Evolutionary conservation across 2,113 vertebrate species (phyloP).

Genomic region (Atrichornis clamosus): DNA sequence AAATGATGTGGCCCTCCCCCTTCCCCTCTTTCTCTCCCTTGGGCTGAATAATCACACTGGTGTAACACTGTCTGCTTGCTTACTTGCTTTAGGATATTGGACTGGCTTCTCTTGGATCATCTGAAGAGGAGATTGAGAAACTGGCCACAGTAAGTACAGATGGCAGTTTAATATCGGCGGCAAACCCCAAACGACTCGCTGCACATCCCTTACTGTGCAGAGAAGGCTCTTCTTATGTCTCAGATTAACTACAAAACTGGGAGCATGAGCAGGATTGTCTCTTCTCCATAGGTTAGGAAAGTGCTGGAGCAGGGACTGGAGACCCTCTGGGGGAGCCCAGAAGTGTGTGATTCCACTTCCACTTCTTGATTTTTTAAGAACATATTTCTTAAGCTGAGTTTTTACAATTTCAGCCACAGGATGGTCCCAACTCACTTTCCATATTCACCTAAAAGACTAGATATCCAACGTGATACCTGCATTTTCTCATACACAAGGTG

Average conservation of each 20-base stretch:
- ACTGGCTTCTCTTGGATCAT: slow-evolving; percentile 83
- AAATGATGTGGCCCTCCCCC: slow-evolving; percentile 22
- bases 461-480: not conserved
- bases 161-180: not conserved
- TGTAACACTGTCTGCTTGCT: slow-evolving; percentile 30
- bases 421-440: not conserved
- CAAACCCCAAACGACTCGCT: not conserved
- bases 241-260: not conserved
- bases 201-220: not conserved
- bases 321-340: not conserved
- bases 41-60: slow-evolving; percentile 53
- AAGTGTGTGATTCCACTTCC: not conserved
- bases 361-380: not conserved
- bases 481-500: not conserved
- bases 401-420: not conserved
- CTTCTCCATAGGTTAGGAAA: not conserved
- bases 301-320: not conserved
- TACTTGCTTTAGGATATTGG: slow-evolving; percentile 78
- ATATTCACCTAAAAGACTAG: not conserved
- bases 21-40: slow-evolving; percentile 43
- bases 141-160: slow-evolving; percentile 77
- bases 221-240: not conserved
- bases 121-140: slow-evolving; percentile 86
- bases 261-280: not conserved
- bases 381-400: not conserved